These are phyloP conservation scores for Cecropterus lyciades DNA, from an alignment of 1,140 invertebrate genomes.

Conservation along the genomic window DNA sequence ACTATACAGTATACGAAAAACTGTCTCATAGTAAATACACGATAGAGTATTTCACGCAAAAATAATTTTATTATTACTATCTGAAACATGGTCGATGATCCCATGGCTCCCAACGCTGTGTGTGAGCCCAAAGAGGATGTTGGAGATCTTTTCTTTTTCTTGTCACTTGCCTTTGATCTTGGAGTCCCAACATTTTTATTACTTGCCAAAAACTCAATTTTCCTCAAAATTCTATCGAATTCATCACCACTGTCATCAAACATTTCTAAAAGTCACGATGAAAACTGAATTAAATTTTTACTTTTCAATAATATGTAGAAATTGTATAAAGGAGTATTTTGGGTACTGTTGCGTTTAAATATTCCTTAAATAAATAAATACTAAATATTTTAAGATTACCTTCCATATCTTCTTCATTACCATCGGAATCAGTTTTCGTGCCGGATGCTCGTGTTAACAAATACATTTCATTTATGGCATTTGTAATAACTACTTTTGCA, in stretches of 20 bases:
- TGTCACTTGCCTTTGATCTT: slow-evolving; percentile 64
- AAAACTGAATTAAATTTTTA: no score
- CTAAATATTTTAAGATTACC: slow-evolving; percentile 30
- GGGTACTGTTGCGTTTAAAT: no score
- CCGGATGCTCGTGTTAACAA: slow-evolving; percentile 43
- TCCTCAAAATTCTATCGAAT: slow-evolving; percentile 64
- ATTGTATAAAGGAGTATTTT: no score
- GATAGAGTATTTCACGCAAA: no score
- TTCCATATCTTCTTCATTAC: slow-evolving; percentile 29
- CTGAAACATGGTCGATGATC: slow-evolving; percentile 66
- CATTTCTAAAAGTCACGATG: slow-evolving; percentile 22
- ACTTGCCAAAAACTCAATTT: slow-evolving; percentile 58
- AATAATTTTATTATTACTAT: slow-evolving; percentile 44
- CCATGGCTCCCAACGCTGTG: slow-evolving; percentile 53
- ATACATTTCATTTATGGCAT: slow-evolving; percentile 62
- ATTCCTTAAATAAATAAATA: no score
- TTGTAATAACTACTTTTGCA: slow-evolving; percentile 54
- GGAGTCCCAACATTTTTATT: slow-evolving; percentile 63
- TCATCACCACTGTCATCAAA: slow-evolving; percentile 54
- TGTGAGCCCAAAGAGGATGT: slow-evolving; percentile 58
- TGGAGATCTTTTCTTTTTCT: slow-evolving; percentile 66
- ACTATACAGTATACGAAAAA: no score
- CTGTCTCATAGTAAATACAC: no score
- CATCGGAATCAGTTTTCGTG: slow-evolving; percentile 43
- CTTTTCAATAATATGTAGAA: not conserved